phyloP scores from a whole-genome alignment of 2,113 vertebrate genomes.

The Thamnophis sirtalis region DNA sequence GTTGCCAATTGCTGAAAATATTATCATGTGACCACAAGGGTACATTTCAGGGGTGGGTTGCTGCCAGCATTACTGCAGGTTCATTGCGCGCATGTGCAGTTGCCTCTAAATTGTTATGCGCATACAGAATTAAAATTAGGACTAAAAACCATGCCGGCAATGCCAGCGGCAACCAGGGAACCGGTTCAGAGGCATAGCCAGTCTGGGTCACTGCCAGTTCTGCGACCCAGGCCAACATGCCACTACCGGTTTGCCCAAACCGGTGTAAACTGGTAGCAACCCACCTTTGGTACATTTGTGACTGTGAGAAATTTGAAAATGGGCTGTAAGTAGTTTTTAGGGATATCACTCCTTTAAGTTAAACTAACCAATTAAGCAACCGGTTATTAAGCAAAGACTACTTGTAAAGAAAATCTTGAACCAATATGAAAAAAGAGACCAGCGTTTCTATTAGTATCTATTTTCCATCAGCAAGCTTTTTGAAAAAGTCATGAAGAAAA shows the following conservation, averaged over 20 bases:
- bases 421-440: slow-evolving; percentile 13
- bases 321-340: neutral
- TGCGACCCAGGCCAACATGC: too few relatives aligned
- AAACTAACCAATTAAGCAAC: neutral
- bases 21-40: neutral
- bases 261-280: too few relatives aligned
- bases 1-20: neutral
- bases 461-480: slow-evolving; percentile 12
- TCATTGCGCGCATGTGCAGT: too few relatives aligned
- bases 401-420: neutral
- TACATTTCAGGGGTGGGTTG: too few relatives aligned
- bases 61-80: too few relatives aligned
- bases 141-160: too few relatives aligned
- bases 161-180: too few relatives aligned
- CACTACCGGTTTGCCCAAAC: too few relatives aligned
- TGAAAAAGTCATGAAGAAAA: slow-evolving; percentile 1
- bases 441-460: slow-evolving; percentile 8
- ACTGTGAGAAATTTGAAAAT: neutral
- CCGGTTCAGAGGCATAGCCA: too few relatives aligned
- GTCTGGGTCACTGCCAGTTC: too few relatives aligned
- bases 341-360: neutral
- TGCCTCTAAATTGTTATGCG: too few relatives aligned
- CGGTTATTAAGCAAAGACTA: neutral
- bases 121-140: too few relatives aligned
- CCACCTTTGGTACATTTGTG: neutral